A percentile compares a stretch with the other conserved stretches of the same genome.
phyloP scores from a whole-genome alignment of 1,140 invertebrate species.

The Temnothorax longispinosus region DNA sequence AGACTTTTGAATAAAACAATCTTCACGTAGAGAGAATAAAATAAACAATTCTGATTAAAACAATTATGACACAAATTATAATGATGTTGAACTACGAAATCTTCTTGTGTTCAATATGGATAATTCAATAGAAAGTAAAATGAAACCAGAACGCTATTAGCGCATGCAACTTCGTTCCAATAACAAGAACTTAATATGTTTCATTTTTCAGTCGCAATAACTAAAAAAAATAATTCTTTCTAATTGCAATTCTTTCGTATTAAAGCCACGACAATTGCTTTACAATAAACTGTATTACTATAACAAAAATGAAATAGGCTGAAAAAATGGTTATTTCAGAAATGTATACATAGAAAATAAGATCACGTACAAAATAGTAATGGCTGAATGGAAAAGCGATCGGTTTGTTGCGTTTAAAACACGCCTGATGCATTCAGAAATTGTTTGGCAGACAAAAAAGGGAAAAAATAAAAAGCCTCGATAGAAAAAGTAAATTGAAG shows the following conservation, averaged over 20 bases:
- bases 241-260: slow-evolving; percentile 7
- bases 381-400: neutral
- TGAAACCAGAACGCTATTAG: neutral
- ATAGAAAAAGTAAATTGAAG: neutral
- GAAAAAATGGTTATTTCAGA: neutral
- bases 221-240: slow-evolving; percentile 23
- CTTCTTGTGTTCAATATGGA: neutral
- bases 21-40: neutral
- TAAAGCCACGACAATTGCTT: neutral
- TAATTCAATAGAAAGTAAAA: slow-evolving; percentile 15
- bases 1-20: neutral
- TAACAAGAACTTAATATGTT: slow-evolving; percentile 16
- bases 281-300: neutral
- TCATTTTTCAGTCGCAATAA: neutral
- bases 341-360: neutral
- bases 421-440: neutral
- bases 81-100: slow-evolving; percentile 11
- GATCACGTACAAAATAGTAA: neutral
- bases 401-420: neutral
- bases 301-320: neutral
- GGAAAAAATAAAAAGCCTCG: neutral
- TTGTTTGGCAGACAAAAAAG: neutral
- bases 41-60: slow-evolving; percentile 32
- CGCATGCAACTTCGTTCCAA: slow-evolving; percentile 2
- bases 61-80: slow-evolving; percentile 12